Percentiles rank a stretch among this genome's conserved stretches.
These are phyloP conservation scores for Elephantulus edwardii DNA, from an alignment of 2,113 vertebrate genomes.

Conservation along the genomic window DNA sequence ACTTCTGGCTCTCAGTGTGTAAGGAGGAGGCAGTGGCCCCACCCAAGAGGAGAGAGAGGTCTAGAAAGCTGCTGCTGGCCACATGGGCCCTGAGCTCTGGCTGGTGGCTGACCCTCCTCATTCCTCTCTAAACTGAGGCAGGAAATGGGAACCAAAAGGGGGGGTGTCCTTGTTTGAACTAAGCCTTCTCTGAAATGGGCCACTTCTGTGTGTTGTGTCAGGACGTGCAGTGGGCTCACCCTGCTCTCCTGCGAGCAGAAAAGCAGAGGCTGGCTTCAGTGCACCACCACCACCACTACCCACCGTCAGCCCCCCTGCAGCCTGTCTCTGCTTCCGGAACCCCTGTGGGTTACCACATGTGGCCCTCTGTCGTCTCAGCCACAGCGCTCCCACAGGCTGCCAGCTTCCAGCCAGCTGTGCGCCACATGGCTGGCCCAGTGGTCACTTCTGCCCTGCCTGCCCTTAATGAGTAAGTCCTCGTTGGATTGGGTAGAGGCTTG, in stretches of 20 bases:
- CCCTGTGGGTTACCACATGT: constrained; percentile 75
- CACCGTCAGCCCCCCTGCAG: constrained; percentile 52
- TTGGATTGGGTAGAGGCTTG: rapidly evolving
- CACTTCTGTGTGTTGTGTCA: constrained; percentile 31
- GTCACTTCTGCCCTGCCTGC: constrained; percentile 64
- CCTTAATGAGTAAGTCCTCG: constrained; percentile 74
- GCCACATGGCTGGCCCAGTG: constrained; percentile 56
- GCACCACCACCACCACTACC: constrained; percentile 90
- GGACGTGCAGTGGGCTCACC: constrained; percentile 73
- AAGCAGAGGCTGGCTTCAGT: constrained; percentile 79
- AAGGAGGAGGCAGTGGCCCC: neutral
- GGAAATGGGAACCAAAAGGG: neutral
- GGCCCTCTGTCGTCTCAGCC: constrained; percentile 73
- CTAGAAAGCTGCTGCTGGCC: no score
- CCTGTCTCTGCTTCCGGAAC: constrained; percentile 57
- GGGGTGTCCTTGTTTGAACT: neutral
- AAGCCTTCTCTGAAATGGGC: neutral
- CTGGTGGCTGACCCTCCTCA: neutral
- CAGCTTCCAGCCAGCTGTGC: constrained; percentile 63
- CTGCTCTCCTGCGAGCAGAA: constrained; percentile 72
- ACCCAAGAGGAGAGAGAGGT: neutral
- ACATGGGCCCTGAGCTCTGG: neutral
- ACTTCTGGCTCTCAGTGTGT: neutral
- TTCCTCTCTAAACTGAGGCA: neutral
- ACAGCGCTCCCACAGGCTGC: constrained; percentile 55